A percentile compares a stretch with the other conserved stretches of the same genome.
These are phyloP conservation scores for Lasioglossum zephyrum DNA, from an alignment of 2,888 invertebrate species.

Conservation along the genomic window DNA sequence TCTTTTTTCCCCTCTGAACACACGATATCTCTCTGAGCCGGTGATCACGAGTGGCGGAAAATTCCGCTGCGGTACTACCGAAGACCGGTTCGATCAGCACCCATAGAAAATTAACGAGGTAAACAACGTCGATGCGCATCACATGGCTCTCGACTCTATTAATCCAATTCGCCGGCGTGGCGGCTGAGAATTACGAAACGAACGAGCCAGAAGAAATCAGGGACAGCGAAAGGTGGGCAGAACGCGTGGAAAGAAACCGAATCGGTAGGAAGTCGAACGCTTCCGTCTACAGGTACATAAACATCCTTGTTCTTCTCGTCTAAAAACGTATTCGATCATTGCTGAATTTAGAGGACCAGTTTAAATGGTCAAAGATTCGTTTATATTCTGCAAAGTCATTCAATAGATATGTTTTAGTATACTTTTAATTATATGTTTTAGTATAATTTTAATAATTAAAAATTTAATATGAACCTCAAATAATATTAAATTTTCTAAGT, in stretches of 20 bases:
- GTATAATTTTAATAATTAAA: too few relatives aligned
- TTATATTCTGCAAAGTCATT: background rate
- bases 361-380: background rate
- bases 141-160: background rate
- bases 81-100: constrained; percentile 35
- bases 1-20: background rate
- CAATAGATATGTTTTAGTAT: background rate
- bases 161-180: constrained; percentile 1
- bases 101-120: constrained; percentile 23
- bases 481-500: too few relatives aligned
- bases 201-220: background rate
- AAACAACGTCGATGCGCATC: constrained; percentile 8
- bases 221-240: constrained; percentile 9
- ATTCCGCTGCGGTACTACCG: constrained; percentile 22
- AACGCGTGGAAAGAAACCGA: background rate
- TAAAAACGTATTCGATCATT: background rate
- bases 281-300: background rate
- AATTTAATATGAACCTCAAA: too few relatives aligned
- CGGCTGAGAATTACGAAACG: constrained; percentile 11
- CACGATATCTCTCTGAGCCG: background rate
- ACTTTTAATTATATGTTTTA: background rate
- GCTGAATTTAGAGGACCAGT: background rate
- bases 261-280: background rate
- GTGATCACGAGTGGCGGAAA: constrained; percentile 7
- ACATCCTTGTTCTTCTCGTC: background rate